Conservation (phyloP, 2,888 invertebrate species). For the Lutraria lutraria region DNA sequence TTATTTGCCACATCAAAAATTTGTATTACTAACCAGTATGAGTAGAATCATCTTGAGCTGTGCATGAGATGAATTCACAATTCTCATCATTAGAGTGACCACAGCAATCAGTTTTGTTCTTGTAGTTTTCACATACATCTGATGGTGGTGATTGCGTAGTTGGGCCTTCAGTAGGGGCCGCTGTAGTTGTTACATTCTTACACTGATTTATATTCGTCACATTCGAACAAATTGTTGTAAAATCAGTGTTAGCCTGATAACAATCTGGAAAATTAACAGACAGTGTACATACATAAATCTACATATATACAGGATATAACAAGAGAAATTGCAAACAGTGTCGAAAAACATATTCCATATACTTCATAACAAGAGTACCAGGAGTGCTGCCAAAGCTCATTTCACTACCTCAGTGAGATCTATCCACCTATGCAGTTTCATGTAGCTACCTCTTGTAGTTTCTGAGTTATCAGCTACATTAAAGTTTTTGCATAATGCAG, state of each 20-base stretch:
- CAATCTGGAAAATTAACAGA: background rate
- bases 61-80: constrained; percentile 1
- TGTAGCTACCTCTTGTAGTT: too few relatives aligned
- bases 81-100: background rate
- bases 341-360: too few relatives aligned
- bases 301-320: too few relatives aligned
- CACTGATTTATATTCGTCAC: background rate
- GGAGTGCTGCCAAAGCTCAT: too few relatives aligned
- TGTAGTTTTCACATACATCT: background rate
- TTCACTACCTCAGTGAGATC: too few relatives aligned
- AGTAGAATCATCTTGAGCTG: background rate
- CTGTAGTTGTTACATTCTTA: background rate
- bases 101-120: background rate
- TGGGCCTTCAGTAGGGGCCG: background rate
- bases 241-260: background rate
- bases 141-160: background rate
- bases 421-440: too few relatives aligned
- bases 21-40: background rate
- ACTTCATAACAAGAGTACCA: too few relatives aligned
- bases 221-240: background rate
- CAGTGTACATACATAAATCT: too few relatives aligned
- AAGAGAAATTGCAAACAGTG: too few relatives aligned
- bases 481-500: too few relatives aligned
- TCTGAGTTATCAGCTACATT: too few relatives aligned
- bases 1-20: too few relatives aligned